Base-by-base conservation (phyloP, 2,797 vertebrate genomes). In the Acrossocheilus wenchowensis region DNA sequence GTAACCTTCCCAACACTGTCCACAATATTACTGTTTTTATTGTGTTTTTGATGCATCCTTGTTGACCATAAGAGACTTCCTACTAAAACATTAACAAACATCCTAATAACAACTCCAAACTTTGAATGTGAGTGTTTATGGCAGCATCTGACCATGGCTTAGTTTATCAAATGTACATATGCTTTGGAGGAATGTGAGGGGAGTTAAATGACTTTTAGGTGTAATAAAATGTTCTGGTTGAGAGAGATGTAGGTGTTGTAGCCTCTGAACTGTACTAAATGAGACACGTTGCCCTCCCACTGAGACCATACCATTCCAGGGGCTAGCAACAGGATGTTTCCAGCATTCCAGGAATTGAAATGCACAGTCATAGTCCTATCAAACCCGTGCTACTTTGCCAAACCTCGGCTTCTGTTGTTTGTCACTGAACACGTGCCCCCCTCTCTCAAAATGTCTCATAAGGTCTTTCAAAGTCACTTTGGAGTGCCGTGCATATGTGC, bases 311-410 rank as follows among this genome's bases (percentile, higher is more conserved):
- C 50, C 60, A 75, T 82, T 86, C 81, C 50, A 23, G 43, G 68
- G 43, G 12, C 48, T 68, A 43, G 54, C 50, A 57, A 89, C 68
- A 45, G 69, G 78, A 87, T 64, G 88, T 39, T 77, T 19, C 26
- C 81, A 69, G 78, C 41, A 52, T 69, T 88, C 86, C 86, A 69
- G 81, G 83, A 90, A 82, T 17, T 43, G 80, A 78, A 81, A 73
- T 30, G 39, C 3, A 34, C 72, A 54, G 54, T 62, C 52, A 34
- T 81, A 73, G 84, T 39, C 48, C 43, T 34, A 45, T 60, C n/a
- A 26, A 62, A 34, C 50, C 36, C 9, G 4, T 82, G 36, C 43
- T 77, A 30, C n/a, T 14, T 43, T 72, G 19, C 78, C 87, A 81
- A 45, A 71, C 36, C 15, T 30, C 12, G 21, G 30, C 21, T 78